Evolutionary conservation across 1,140 invertebrate genomes (phyloP).

Genomic region (Helicoverpa armigera): DNA sequence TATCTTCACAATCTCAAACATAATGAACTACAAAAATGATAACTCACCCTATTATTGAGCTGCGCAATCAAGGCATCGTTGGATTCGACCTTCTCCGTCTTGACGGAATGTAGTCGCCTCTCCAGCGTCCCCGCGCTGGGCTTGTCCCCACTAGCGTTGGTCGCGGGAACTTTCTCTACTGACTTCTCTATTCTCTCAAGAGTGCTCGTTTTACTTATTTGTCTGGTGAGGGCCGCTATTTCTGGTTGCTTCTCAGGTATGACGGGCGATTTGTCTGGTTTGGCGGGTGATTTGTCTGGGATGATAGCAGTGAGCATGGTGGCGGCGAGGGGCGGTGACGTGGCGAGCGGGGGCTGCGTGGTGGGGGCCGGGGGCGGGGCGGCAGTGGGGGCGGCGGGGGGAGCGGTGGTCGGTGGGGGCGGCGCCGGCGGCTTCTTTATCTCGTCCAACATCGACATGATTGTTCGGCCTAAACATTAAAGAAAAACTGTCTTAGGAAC

Average conservation of each 20-base stretch:
- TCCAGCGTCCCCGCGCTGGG: constrained; percentile 64
- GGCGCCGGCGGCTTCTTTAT: constrained; percentile 72
- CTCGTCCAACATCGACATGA: constrained; percentile 77
- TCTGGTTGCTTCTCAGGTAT: constrained; percentile 59
- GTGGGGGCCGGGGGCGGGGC: constrained; percentile 43
- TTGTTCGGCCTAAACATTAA: constrained; percentile 69
- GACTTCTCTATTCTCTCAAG: constrained; percentile 60
- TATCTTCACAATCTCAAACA: too few relatives aligned
- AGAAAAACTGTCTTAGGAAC: too few relatives aligned
- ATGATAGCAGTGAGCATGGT: constrained; percentile 31
- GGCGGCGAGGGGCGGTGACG: constrained; percentile 47
- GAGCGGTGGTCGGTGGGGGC: constrained; percentile 54
- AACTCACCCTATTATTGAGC: constrained; percentile 80
- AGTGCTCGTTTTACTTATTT: constrained; percentile 57
- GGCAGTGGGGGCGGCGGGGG: constrained; percentile 48
- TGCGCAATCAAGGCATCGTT: constrained; percentile 75
- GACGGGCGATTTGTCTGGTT: constrained; percentile 56
- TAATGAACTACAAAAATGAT: background rate
- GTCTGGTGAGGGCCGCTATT: constrained; percentile 57
- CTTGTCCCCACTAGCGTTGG: constrained; percentile 42
- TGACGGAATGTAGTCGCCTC: constrained; percentile 62
- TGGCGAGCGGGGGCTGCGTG: constrained; percentile 43
- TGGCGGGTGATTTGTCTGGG: constrained; percentile 62
- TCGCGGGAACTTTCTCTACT: constrained; percentile 57
- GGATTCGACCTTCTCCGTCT: constrained; percentile 61